Conservation (phyloP, 2,888 invertebrate genomes). For the Ferrisia virgata region DNA sequence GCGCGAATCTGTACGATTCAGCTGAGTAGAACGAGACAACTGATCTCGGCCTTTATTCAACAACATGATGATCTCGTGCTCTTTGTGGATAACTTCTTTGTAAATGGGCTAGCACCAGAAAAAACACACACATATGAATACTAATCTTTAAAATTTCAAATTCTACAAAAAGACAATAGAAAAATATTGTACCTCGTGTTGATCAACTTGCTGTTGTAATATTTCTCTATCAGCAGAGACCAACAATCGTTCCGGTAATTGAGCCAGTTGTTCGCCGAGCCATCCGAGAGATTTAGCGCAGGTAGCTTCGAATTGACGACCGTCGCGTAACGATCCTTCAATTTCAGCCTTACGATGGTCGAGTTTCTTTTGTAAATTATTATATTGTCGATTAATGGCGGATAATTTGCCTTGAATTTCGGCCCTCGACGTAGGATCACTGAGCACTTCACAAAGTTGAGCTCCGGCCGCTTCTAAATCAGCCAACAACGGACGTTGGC, state of each 20-base stretch:
- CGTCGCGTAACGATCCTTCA: constrained; percentile 71
- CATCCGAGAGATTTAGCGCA: constrained; percentile 87
- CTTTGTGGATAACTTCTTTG: constrained; percentile 79
- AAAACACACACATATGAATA: background rate
- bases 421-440: constrained; percentile 83
- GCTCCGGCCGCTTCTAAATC: constrained; percentile 89
- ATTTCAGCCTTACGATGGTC: constrained; percentile 87
- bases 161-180: background rate
- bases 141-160: background rate
- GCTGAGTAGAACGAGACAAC: constrained; percentile 57
- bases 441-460: constrained; percentile 78
- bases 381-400: constrained; percentile 82
- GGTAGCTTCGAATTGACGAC: constrained; percentile 83
- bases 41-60: constrained; percentile 83
- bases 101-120: constrained; percentile 70
- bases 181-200: constrained; percentile 66
- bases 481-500: constrained; percentile 80
- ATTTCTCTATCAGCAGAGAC: constrained; percentile 83
- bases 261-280: constrained; percentile 76
- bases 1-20: constrained; percentile 60
- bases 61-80: constrained; percentile 91
- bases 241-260: constrained; percentile 70
- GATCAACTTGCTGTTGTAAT: constrained; percentile 80
- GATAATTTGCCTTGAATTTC: constrained; percentile 87
- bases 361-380: constrained; percentile 82